These are phyloP conservation scores for Bicyclus anynana DNA, from an alignment of 1,140 invertebrate species.

Conservation along the genomic window DNA sequence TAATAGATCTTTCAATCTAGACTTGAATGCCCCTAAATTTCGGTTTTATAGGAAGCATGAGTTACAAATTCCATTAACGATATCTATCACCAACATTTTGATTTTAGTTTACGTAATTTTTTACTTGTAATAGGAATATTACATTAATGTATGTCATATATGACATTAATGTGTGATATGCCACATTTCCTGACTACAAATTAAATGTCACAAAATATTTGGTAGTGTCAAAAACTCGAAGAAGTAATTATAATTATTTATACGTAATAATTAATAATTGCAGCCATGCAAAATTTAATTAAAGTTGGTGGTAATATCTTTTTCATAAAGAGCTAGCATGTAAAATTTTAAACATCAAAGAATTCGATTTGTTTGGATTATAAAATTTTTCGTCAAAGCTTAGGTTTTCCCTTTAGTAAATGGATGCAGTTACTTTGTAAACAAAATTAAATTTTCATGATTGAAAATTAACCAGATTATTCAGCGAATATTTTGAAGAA, in stretches of 20 bases:
- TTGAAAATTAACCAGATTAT: not conserved
- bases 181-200: too few species aligned
- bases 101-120: not conserved
- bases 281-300: not conserved
- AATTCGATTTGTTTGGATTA: not conserved
- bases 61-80: constrained; percentile 6
- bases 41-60: constrained; percentile 15
- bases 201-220: too few species aligned
- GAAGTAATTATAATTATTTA: too few species aligned
- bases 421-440: too few species aligned
- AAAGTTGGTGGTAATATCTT: constrained; percentile 23
- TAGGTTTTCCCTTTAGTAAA: too few species aligned
- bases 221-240: too few species aligned
- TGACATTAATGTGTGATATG: too few species aligned
- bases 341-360: constrained; percentile 15
- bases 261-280: too few species aligned
- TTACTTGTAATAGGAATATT: too few species aligned
- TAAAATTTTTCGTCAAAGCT: not conserved
- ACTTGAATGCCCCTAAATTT: constrained; percentile 12
- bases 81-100: constrained; percentile 15
- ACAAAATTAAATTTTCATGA: not conserved
- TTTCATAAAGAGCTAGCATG: constrained; percentile 20
- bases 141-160: too few species aligned
- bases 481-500: too few species aligned
- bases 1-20: constrained; percentile 12